phyloP scores from a whole-genome alignment of 2,797 vertebrate species.

The Scomberomorus guttatus region DNA sequence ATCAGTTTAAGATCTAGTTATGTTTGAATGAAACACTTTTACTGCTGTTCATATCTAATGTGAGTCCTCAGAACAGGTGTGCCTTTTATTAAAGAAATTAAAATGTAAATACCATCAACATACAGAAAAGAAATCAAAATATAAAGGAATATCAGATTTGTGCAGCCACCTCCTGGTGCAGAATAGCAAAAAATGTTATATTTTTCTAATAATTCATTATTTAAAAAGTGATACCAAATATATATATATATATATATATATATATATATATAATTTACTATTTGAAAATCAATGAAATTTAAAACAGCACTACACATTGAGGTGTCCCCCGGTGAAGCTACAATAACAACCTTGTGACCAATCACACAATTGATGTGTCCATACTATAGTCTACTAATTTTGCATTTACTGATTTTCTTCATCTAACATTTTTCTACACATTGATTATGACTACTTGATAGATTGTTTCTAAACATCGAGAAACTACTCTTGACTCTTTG shows the following conservation, averaged over 20 bases:
- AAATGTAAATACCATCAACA: background rate
- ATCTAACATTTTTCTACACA: background rate
- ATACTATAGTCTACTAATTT: background rate
- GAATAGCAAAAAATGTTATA: background rate
- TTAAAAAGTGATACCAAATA: background rate
- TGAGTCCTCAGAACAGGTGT: background rate
- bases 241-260: background rate
- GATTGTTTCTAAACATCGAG: background rate
- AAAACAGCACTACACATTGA: background rate
- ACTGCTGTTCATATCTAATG: background rate
- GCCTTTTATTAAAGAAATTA: background rate
- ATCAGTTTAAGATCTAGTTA: conserved; percentile 2
- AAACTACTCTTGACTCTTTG: background rate
- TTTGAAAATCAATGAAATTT: background rate
- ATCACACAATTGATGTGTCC: background rate
- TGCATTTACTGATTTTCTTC: background rate
- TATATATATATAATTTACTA: background rate
- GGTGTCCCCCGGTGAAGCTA: background rate
- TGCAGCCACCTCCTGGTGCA: background rate
- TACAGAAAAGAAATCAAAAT: background rate
- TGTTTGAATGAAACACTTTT: conserved; percentile 10
- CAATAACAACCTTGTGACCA: background rate
- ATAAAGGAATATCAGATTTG: background rate
- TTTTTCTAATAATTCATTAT: background rate
- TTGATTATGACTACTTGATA: background rate